Conservation (phyloP, 1,140 invertebrate genomes). For the Oryzaephilus surinamensis region DNA sequence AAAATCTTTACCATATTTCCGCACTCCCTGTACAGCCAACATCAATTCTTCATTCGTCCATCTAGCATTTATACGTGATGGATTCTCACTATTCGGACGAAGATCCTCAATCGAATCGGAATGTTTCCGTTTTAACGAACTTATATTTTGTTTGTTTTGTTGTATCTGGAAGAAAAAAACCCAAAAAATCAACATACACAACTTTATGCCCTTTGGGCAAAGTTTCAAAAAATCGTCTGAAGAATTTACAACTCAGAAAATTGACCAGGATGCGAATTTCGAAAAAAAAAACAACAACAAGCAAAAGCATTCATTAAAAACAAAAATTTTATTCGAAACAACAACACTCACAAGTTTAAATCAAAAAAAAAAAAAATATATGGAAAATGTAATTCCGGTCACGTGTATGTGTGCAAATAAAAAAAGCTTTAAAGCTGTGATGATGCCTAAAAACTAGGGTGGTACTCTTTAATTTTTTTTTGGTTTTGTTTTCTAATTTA, state of each 20-base stretch:
- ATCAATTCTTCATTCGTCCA: slow-evolving; percentile 91
- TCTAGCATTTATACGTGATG: slow-evolving; percentile 37
- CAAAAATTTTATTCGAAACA: background rate
- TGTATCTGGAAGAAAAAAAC: slow-evolving; percentile 65
- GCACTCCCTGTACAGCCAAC: slow-evolving; percentile 82
- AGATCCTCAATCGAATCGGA: slow-evolving; percentile 62
- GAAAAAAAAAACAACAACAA: slow-evolving; percentile 1
- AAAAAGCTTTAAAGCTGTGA: background rate
- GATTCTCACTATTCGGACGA: slow-evolving; percentile 40
- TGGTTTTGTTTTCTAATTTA: slow-evolving; percentile 21
- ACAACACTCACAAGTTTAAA: background rate
- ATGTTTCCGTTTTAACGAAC: slow-evolving; percentile 70
- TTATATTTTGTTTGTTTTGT: slow-evolving; percentile 86
- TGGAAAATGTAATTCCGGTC: background rate
- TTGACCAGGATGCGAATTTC: background rate
- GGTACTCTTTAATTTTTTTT: too few relatives aligned
- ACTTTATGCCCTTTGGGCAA: background rate
- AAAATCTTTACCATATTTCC: slow-evolving; percentile 93
- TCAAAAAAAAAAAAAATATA: background rate
- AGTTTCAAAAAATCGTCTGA: background rate
- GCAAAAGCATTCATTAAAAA: background rate
- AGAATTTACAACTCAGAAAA: background rate
- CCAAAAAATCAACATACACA: background rate
- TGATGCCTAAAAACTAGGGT: too few relatives aligned
- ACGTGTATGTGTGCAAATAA: background rate